Evolutionary conservation across 2,113 vertebrate species (phyloP).

Genomic region (Triplophysa rosa): DNA sequence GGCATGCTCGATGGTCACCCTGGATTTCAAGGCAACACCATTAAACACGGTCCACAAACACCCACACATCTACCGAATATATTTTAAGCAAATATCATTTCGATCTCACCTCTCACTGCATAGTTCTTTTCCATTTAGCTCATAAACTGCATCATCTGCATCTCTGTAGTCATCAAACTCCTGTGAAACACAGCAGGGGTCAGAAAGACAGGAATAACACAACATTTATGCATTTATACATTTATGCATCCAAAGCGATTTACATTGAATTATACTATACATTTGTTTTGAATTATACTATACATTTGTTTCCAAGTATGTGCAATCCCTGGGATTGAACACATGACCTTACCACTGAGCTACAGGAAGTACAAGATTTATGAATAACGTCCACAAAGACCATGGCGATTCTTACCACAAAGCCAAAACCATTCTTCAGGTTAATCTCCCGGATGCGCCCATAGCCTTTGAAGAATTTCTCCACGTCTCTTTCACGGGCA

Average conservation of each 20-base stretch:
- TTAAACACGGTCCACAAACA: not conserved
- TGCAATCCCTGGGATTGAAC: too few relatives aligned
- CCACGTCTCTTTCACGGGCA: slow-evolving; percentile 87
- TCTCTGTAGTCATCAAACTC: slow-evolving; percentile 93
- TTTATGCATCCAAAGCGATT: too few relatives aligned
- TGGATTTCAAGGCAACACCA: slow-evolving; percentile 44
- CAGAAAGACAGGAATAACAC: not conserved
- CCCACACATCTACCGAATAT: not conserved
- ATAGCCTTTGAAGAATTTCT: slow-evolving; percentile 94
- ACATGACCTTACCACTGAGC: too few relatives aligned
- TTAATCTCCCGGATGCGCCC: slow-evolving; percentile 89
- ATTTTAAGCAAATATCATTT: not conserved
- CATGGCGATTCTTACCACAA: slow-evolving; percentile 79
- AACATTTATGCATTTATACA: too few relatives aligned
- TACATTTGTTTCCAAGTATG: too few relatives aligned
- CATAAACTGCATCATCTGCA: slow-evolving; percentile 91
- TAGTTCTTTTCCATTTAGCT: slow-evolving; percentile 89
- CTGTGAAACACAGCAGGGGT: slow-evolving; percentile 61
- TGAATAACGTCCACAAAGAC: not conserved
- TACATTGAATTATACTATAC: too few relatives aligned
- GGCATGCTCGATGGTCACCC: slow-evolving; percentile 89
- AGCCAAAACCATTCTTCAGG: slow-evolving; percentile 91
- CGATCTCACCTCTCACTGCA: slow-evolving; percentile 84
- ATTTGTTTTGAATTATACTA: too few relatives aligned
- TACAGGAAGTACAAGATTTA: not conserved